A percentile compares a stretch with the other conserved stretches of the same genome.
Conservation (phyloP, 2,888 invertebrate genomes). For the Tenthredo amoena region DNA sequence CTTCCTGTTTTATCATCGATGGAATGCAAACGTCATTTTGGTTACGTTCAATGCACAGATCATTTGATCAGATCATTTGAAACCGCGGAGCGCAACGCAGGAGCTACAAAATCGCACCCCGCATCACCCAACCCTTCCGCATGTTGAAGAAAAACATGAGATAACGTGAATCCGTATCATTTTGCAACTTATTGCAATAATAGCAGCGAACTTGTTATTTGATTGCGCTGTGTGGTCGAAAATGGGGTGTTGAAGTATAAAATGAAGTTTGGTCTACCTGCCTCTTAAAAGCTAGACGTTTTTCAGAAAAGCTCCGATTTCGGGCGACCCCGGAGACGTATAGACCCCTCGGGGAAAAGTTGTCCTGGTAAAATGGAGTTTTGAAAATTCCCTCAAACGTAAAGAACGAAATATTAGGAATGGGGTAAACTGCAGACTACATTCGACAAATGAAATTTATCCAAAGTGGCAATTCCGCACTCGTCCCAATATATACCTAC, state of each 20-base stretch:
- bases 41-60: conserved; percentile 22
- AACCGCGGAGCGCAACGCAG: neutral
- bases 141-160: neutral
- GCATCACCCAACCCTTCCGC: neutral
- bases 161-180: neutral
- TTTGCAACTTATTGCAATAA: neutral
- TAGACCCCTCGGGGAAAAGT: neutral
- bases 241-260: neutral
- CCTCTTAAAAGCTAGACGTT: neutral
- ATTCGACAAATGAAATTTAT: conserved; percentile 57
- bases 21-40: conserved; percentile 49
- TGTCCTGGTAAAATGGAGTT: neutral
- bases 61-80: conserved; percentile 47
- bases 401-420: conserved; percentile 57
- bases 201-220: neutral
- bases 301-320: neutral
- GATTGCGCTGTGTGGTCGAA: neutral
- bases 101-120: neutral
- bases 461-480: conserved; percentile 56
- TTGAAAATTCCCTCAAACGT: conserved; percentile 1
- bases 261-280: neutral
- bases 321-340: neutral
- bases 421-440: conserved; percentile 54
- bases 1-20: conserved; percentile 70
- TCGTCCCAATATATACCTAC: neutral